These are phyloP conservation scores for Lutraria rhynchaena DNA, from an alignment of 1,140 invertebrate species.

Conservation along the genomic window DNA sequence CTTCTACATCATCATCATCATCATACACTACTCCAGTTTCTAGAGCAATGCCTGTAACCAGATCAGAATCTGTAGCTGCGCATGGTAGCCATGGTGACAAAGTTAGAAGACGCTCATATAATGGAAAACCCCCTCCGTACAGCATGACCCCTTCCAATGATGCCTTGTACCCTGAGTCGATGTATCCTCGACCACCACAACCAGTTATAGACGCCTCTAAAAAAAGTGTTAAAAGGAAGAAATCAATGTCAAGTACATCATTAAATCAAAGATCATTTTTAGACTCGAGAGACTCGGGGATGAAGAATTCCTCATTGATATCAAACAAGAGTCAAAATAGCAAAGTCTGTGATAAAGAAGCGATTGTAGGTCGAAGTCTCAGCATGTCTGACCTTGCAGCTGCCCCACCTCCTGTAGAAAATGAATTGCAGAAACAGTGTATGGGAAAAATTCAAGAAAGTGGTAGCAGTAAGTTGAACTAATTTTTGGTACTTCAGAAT, in stretches of 20 bases:
- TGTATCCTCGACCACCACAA: conserved; percentile 42
- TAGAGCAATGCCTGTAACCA: not conserved
- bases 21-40: conserved; percentile 8
- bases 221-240: conserved; percentile 40
- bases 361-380: conserved; percentile 61
- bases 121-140: conserved; percentile 29
- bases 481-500: too few species aligned
- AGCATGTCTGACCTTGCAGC: conserved; percentile 65
- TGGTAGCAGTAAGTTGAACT: conserved; percentile 55
- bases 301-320: conserved; percentile 11
- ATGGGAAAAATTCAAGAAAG: conserved; percentile 42
- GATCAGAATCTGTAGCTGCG: conserved; percentile 22
- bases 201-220: conserved; percentile 52
- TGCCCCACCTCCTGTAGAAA: conserved; percentile 40
- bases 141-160: conserved; percentile 52
- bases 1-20: not conserved
- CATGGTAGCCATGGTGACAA: not conserved
- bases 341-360: conserved; percentile 35
- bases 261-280: conserved; percentile 46
- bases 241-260: conserved; percentile 63
- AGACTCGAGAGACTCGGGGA: not conserved
- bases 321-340: conserved; percentile 5
- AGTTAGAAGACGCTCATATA: not conserved
- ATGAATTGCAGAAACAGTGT: conserved; percentile 56
- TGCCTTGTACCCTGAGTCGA: conserved; percentile 55